Base-by-base conservation (phyloP, 2,113 vertebrate genomes). In the Malaclemys terrapin region DNA sequence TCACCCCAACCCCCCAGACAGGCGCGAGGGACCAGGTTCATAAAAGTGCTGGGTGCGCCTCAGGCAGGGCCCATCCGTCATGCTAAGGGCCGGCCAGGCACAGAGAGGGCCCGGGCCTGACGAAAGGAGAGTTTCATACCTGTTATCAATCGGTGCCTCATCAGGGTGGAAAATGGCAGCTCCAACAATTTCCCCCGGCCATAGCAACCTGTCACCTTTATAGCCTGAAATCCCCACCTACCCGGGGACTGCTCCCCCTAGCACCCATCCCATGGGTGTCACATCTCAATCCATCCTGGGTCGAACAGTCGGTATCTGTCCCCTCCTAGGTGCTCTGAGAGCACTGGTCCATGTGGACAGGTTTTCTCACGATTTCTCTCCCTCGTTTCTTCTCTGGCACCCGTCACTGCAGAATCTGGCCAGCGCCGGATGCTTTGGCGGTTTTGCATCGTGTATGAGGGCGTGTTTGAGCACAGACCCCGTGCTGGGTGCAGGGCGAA, bases 401-500 rank as follows among this genome's bases (percentile, higher is more conserved):
- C 24, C 7, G 29, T 62, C 11, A 14, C 29, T 59, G 57, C 29
- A 22, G 53, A 54, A 54, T 7, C 53, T 9, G 53, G 20, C 53
- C 20, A 22, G 20, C 53, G 20, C 20, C 53, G 22, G 53, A 54
- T 54, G 20, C 20, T 3, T 54, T 54, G 53, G 53, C 3, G 20
- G 29, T 35, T 62, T 62, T 35, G 59, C 59, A 62, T 24, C 20
- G 0, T 13, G 3, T 22, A 22, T 54, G 80, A 20, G 25, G 85
- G 76, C 2, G 47, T 22, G 78, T 38, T 2, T 0, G 2, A 53
- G 85, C 65, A 62, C 49, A 1, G 2, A 22, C 8, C 31, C 45
- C 5, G 54, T 49, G 10, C 2, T 1, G 56, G 47, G 82, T 42
- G 7, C 2, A 1, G 69, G 47, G 80, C 82, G 17, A 89, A 79